Conservation (phyloP, 1,140 invertebrate genomes). For the Drepana arcuata region DNA sequence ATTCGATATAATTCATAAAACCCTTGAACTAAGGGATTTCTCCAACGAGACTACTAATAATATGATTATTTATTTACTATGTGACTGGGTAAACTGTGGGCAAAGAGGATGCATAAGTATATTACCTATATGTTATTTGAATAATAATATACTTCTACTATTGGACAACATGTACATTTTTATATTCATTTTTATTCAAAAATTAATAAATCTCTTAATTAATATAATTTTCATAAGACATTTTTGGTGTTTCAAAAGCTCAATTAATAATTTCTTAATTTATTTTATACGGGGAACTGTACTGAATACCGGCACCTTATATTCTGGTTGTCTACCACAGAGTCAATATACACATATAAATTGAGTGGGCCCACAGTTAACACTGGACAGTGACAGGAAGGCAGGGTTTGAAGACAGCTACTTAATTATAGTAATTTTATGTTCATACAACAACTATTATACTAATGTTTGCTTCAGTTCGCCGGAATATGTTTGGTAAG, state of each 20-base stretch:
- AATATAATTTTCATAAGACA: slow-evolving; percentile 60
- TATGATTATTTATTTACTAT: slow-evolving; percentile 24
- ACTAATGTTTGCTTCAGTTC: too few species aligned
- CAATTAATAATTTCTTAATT: too few species aligned
- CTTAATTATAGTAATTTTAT: too few species aligned
- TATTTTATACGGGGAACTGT: too few species aligned
- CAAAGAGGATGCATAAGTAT: slow-evolving; percentile 10
- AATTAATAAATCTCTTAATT: too few species aligned
- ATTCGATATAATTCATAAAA: slow-evolving; percentile 55
- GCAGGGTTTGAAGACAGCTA: neutral
- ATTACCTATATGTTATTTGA: slow-evolving; percentile 3
- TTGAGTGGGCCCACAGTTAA: slow-evolving; percentile 25
- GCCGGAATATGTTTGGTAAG: too few species aligned
- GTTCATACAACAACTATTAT: too few species aligned
- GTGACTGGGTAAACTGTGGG: slow-evolving; percentile 43
- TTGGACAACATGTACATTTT: slow-evolving; percentile 13
- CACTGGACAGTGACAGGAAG: slow-evolving; percentile 13
- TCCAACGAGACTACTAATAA: slow-evolving; percentile 33
- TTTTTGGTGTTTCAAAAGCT: slow-evolving; percentile 51
- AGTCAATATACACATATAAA: slow-evolving; percentile 5
- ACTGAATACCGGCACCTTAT: too few species aligned
- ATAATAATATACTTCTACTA: slow-evolving; percentile 19
- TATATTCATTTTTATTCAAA: slow-evolving; percentile 39
- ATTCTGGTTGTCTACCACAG: too few species aligned
- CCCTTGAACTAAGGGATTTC: slow-evolving; percentile 29